Evolutionary conservation across 2,113 vertebrate genomes (phyloP), one percentile per base, ranked within the genome.

Genomic region (Varanus komodoensis): DNA sequence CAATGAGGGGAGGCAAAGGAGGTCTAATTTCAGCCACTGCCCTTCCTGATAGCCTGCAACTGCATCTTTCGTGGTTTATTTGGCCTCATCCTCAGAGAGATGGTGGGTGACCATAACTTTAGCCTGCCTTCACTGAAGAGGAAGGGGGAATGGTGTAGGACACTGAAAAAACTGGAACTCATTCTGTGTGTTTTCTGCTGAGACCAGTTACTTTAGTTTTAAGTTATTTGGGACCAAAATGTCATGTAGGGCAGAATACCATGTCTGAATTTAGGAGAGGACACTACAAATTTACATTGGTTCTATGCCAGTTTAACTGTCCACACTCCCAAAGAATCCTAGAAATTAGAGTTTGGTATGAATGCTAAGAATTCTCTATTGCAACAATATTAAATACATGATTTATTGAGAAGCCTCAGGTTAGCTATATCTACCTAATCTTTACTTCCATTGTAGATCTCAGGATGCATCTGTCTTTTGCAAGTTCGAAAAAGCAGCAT

Each of bases 21-120:
- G 79, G 91, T 91, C 88, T 54, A 89, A 92, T 96, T 95, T 92
- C 77, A 93, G 50, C 89, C 86, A 90, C 87, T 95, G 6, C 87
- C 89, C 94, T 83, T 92, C 93, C 89, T 87, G 75, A n/a, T 90
- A 89, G 88, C 34, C 71, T 87, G 1, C 87, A 89, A 19, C 84
- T 88, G 25, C 84, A 52, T 85, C 14, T 88, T 12, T 88, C 64
- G 6, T 86, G 15, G 68, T 68, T 86, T 78, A 19, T 68, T 44
- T n/a, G 4, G 1, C 38, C 82, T 94, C 7, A 90, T 91, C 79
- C 90, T 87, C 48, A 68, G 23, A 82, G 64, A 75, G n/a, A 19
- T 83, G 15, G 14, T 92, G 80, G 90, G 34, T 14, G 78, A 8
- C 12, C 19, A 79, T 8, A 64, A 82, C 19, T 86, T 11, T 14